Evolutionary conservation across 2,888 invertebrate genomes (phyloP).

Genomic region (Lamellibrachia columna): DNA sequence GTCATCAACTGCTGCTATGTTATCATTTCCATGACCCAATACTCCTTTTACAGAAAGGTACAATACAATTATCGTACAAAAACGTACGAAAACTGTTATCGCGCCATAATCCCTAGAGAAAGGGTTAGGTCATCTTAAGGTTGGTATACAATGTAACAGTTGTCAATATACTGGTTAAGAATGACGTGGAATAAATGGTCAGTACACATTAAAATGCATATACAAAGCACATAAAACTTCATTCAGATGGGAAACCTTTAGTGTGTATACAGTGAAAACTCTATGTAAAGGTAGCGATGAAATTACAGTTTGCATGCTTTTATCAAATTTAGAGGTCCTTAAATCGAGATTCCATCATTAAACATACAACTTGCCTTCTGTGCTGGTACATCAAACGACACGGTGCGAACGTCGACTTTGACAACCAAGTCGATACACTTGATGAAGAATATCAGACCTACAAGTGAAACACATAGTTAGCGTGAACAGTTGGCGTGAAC

Average conservation of each 20-base stretch:
- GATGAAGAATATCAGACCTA: slow-evolving; percentile 48
- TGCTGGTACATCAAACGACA: slow-evolving; percentile 62
- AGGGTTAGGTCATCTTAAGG: too few species aligned
- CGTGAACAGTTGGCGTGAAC: neutral
- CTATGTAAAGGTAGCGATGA: too few species aligned
- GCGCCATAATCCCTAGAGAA: too few species aligned
- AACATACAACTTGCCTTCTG: slow-evolving; percentile 43
- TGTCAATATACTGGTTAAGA: too few species aligned
- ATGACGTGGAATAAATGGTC: too few species aligned
- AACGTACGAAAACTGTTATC: neutral
- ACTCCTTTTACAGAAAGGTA: slow-evolving; percentile 75
- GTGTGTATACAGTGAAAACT: too few species aligned
- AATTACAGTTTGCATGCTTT: neutral
- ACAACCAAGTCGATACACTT: slow-evolving; percentile 48
- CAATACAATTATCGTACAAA: neutral
- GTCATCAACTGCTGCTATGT: slow-evolving; percentile 95
- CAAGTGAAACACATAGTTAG: neutral
- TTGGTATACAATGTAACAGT: too few species aligned
- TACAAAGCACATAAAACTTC: too few species aligned
- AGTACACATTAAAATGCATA: too few species aligned
- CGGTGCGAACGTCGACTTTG: slow-evolving; percentile 50
- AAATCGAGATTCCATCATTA: neutral
- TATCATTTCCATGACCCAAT: slow-evolving; percentile 99
- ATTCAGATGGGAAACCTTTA: too few species aligned
- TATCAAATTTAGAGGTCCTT: neutral